Evolutionary conservation across 1,140 invertebrate species (phyloP), one percentile per base, ranked within the genome.

Genomic region (Trichonephila clavata): DNA sequence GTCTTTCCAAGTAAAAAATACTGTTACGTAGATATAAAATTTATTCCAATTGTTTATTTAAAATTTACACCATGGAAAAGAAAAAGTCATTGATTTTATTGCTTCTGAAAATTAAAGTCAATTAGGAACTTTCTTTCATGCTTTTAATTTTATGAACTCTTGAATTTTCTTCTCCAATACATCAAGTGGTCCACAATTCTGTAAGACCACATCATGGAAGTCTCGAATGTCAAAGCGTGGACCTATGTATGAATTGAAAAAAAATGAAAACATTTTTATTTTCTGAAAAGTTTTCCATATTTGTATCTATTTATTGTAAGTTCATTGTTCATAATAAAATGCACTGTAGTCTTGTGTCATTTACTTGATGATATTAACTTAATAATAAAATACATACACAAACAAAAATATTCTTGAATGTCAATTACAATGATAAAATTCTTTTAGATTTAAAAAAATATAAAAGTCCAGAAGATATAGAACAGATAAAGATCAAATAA

Each of bases 321-420:
- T 83, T 91, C 71, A 61, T n/a, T 92, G 81, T 92, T 92, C 81
- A 65, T 92, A 92, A 92, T 92, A 92, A 92, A 92, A 92, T 92
- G 90, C 90, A 92, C 90, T 84, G 90, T 83, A 92, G 90, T 16
- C 68, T 80, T 80, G 88, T 84, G 59, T 92, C 89, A 39, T 83
- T 81, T 39, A 10, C 18, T 89, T 68, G 13, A 39, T 83, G 5
- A 24, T 5, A 13, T 50, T 50, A 50, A 50, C 10, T 50, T 50
- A 50, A 50, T 50, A 10, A 50, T 7, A 50, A 50, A 50, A 50
- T 50, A 50, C 50, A 50, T 39, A 39, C 32, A 39, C 32, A 39
- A 39, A 39, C 4, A 39, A 39, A 39, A 39, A 39, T 39, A 39
- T 39, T 39, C 32, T 32, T 32, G 2, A 50, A 50, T 50, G 43